These are phyloP conservation scores for Scaptodrosophila lebanonensis DNA, from an alignment of 1,140 invertebrate genomes.

Conservation along the genomic window DNA sequence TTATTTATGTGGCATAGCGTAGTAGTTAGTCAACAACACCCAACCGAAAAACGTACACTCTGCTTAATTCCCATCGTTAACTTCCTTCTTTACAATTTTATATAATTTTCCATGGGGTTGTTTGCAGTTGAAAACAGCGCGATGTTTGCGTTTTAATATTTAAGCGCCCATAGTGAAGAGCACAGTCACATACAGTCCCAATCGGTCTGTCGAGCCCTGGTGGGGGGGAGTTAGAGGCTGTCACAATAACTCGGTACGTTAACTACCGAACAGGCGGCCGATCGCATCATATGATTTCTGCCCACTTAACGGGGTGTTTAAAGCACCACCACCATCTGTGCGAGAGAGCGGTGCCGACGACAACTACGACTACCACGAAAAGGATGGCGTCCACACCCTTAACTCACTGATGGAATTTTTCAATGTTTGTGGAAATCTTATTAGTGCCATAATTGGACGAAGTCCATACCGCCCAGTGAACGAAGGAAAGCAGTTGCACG, in stretches of 20 bases:
- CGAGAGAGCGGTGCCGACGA: not conserved
- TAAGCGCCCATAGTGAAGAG: slow-evolving; percentile 4
- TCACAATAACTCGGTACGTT: slow-evolving; percentile 38
- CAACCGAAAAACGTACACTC: no score
- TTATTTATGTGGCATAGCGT: no score
- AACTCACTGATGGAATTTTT: slow-evolving; percentile 54
- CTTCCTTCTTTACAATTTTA: no score
- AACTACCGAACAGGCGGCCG: slow-evolving; percentile 41
- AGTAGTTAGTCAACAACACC: no score
- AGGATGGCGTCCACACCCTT: no score
- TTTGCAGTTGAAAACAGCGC: not conserved
- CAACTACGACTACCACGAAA: no score
- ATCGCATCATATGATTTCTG: slow-evolving; percentile 59
- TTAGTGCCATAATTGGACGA: slow-evolving; percentile 53
- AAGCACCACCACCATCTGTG: slow-evolving; percentile 1
- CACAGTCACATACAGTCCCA: no score
- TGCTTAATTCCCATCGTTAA: no score
- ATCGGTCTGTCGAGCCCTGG: not conserved
- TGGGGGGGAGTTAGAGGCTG: slow-evolving; percentile 34
- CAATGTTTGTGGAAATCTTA: slow-evolving; percentile 61
- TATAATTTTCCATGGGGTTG: no score
- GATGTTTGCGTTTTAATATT: slow-evolving; percentile 28
- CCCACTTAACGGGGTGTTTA: slow-evolving; percentile 50
- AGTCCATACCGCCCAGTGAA: slow-evolving; percentile 16
- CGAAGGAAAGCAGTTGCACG: slow-evolving; percentile 7